Conservation (phyloP, 2,113 vertebrate species). For the Cinclus cinclus region DNA sequence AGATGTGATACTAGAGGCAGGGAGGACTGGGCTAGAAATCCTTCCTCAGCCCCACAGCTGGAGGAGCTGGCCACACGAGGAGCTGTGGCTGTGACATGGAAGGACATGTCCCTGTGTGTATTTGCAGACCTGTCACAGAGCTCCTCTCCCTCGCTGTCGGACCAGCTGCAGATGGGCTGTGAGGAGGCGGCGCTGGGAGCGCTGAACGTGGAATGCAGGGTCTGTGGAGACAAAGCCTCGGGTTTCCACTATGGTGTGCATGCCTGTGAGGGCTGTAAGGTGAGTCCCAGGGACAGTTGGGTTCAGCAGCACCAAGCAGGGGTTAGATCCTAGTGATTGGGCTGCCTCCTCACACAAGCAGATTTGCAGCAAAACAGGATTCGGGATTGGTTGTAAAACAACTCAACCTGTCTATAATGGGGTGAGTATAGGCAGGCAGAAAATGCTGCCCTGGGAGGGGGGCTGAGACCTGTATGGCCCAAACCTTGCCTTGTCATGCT, state of each 20-base stretch:
- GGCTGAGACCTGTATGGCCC: background rate
- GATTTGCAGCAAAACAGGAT: background rate
- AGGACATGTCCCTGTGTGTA: background rate
- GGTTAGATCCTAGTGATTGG: background rate
- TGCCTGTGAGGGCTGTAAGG: slow-evolving; percentile 97
- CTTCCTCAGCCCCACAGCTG: background rate
- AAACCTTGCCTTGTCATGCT: background rate
- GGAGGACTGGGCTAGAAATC: background rate
- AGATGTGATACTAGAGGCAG: background rate
- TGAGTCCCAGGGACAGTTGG: slow-evolving; percentile 35
- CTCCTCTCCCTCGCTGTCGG: slow-evolving; percentile 85
- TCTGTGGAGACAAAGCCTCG: slow-evolving; percentile 95
- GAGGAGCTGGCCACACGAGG: fast-evolving
- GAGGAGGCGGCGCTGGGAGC: slow-evolving; percentile 76
- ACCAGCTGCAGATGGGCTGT: slow-evolving; percentile 86
- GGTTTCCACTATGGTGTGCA: slow-evolving; percentile 98
- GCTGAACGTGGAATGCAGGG: slow-evolving; percentile 92
- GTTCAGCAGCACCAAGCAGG: background rate
- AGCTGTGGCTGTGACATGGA: background rate
- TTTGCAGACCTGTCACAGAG: slow-evolving; percentile 84
- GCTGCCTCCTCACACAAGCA: background rate
- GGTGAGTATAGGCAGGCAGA: background rate
- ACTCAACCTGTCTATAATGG: background rate
- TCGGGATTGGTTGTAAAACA: background rate
- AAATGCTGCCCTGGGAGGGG: background rate